A percentile compares a stretch with the other conserved stretches of the same genome.
phyloP scores from a whole-genome alignment of 2,113 vertebrate species.

The Aegithalos caudatus region DNA sequence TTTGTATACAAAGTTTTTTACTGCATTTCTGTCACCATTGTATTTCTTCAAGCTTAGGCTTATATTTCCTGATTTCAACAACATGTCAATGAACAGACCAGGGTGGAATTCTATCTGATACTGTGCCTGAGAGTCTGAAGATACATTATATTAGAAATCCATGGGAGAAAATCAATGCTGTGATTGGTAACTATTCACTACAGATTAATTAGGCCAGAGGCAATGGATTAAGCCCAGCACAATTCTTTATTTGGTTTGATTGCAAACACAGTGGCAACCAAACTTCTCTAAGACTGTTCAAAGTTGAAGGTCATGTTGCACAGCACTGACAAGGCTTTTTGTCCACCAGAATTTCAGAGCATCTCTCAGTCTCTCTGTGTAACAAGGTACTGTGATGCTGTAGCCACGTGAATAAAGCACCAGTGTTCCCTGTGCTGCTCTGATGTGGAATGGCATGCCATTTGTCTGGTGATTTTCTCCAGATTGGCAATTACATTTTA shows the following conservation, averaged over 20 bases:
- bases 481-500: background rate
- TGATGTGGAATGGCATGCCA: background rate
- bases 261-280: background rate
- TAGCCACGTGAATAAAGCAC: background rate
- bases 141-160: background rate
- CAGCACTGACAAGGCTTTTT: background rate
- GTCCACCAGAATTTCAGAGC: background rate
- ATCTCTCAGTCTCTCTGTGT: background rate
- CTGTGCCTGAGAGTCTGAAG: background rate
- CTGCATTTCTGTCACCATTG: background rate
- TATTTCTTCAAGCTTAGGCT: background rate
- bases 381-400: background rate
- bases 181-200: background rate
- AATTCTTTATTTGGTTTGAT: conserved; percentile 13
- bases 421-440: background rate
- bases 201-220: conserved; percentile 40
- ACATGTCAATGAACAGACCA: background rate
- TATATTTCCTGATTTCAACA: background rate
- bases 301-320: background rate
- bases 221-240: background rate
- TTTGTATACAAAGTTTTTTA: background rate
- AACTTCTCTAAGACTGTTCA: background rate
- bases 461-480: background rate
- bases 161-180: background rate
- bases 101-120: background rate